phyloP scores from a whole-genome alignment of 1,140 invertebrate genomes.

The Drosophila tsacasi region DNA sequence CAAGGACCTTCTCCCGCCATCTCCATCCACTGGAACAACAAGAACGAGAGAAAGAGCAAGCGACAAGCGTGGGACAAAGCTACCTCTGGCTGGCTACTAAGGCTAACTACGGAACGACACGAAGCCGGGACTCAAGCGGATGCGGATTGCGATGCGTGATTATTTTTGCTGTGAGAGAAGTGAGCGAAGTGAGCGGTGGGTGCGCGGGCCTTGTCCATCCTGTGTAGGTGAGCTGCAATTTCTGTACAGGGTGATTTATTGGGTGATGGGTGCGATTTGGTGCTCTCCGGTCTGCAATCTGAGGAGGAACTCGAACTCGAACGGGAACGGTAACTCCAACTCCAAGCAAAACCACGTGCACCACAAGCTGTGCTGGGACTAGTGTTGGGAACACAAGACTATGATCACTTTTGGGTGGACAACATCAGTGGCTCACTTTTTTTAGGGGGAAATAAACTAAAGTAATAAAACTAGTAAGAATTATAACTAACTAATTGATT shows the following conservation, averaged over 20 bases:
- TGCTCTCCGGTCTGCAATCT: constrained; percentile 50
- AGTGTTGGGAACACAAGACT: constrained; percentile 28
- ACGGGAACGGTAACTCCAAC: constrained; percentile 32
- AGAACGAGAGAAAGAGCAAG: constrained; percentile 41
- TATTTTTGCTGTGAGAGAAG: constrained; percentile 32
- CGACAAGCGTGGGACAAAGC: constrained; percentile 53
- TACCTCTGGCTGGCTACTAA: constrained; percentile 21
- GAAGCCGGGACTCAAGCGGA: constrained; percentile 44
- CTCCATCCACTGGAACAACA: constrained; percentile 35
- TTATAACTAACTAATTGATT: no score
- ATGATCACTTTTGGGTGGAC: not conserved
- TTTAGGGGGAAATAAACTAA: not conserved
- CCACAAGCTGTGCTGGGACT: constrained; percentile 40
- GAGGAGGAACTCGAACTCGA: constrained; percentile 27
- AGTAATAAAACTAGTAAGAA: not conserved
- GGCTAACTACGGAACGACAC: constrained; percentile 49
- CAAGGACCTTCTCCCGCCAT: constrained; percentile 26
- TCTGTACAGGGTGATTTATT: constrained; percentile 46
- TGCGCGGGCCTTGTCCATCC: constrained; percentile 40
- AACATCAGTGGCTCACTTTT: not conserved
- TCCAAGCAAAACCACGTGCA: constrained; percentile 49
- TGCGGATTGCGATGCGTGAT: constrained; percentile 29
- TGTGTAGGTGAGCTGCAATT: constrained; percentile 36
- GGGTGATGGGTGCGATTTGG: constrained; percentile 47
- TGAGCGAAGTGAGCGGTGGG: constrained; percentile 27